These are phyloP conservation scores for Phylloscopus trochilus DNA, from an alignment of 2,113 vertebrate species.

Conservation along the genomic window DNA sequence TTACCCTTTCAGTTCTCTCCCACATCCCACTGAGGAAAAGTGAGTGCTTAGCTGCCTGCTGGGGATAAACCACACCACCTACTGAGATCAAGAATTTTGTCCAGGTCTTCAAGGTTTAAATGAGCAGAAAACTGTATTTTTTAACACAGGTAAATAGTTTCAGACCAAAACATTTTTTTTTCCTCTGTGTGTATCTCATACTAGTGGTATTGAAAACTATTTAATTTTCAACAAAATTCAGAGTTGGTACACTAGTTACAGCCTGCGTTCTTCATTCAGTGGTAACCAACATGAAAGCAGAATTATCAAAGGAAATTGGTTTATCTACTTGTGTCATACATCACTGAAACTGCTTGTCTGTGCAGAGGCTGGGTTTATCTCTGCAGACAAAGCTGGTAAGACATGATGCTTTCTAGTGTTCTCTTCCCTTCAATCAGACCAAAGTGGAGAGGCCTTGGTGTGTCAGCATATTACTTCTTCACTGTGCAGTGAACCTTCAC, in stretches of 20 bases:
- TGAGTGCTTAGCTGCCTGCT: not conserved
- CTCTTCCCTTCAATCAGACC: not conserved
- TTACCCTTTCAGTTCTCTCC: not conserved
- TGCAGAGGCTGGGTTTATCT: not conserved
- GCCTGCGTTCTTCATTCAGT: not conserved
- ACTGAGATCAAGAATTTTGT: not conserved
- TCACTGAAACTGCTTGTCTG: slow-evolving; percentile 3
- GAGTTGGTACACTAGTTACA: not conserved
- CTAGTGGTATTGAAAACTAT: not conserved
- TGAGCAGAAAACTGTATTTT: not conserved
- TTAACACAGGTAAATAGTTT: not conserved
- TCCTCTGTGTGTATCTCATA: not conserved
- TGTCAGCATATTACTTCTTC: not conserved
- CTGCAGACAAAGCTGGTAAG: not conserved
- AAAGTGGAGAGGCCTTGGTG: not conserved
- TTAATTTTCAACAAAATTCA: not conserved
- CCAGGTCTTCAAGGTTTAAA: not conserved
- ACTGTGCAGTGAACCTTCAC: not conserved
- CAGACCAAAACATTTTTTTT: not conserved
- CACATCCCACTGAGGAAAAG: not conserved
- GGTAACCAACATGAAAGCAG: not conserved
- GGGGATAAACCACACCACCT: not conserved
- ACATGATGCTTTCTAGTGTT: not conserved
- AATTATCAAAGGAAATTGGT: not conserved
- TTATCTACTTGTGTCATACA: slow-evolving; percentile 8